Conservation (phyloP, 2,797 vertebrate genomes). For the Liasis olivaceus region DNA sequence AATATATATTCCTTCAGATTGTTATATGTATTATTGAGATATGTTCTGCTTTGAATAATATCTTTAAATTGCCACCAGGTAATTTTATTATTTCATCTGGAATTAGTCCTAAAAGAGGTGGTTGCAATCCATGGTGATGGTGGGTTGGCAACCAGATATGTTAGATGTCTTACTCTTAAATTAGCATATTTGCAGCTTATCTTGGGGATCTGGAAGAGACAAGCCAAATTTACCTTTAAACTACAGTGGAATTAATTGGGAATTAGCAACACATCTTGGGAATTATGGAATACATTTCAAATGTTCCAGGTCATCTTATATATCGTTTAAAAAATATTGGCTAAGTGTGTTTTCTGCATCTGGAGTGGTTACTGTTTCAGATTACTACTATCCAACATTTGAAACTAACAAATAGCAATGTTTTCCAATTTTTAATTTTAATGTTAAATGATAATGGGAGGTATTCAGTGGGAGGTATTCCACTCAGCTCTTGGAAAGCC, state of each 20-base stretch:
- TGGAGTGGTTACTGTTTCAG: neutral
- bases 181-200: neutral
- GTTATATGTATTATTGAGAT: neutral
- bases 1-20: neutral
- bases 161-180: neutral
- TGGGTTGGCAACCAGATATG: neutral
- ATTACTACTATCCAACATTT: neutral
- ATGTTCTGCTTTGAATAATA: neutral
- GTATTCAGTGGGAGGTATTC: no score
- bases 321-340: neutral
- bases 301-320: neutral
- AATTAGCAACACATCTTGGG: neutral
- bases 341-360: neutral
- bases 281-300: neutral
- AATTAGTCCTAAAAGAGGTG: neutral
- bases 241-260: neutral
- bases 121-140: neutral
- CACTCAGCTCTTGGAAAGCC: no score
- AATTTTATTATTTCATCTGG: neutral
- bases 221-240: neutral
- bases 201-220: neutral
- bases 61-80: neutral
- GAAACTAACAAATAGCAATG: no score
- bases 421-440: no score
- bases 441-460: no score